These are phyloP conservation scores for Xiphophorus hellerii DNA, from an alignment of 2,113 vertebrate genomes.

Conservation along the genomic window DNA sequence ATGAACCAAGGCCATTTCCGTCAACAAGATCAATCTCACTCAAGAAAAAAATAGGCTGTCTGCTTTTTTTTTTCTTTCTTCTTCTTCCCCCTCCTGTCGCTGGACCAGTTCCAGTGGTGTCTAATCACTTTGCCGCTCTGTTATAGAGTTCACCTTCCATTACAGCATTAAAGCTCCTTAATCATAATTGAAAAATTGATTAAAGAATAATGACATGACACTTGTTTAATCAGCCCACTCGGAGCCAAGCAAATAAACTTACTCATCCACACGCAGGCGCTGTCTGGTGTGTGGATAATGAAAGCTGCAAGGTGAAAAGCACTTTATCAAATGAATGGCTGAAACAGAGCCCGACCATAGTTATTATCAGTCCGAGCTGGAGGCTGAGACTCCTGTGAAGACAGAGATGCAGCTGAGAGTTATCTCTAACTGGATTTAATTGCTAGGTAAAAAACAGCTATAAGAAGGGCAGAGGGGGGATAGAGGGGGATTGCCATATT, in stretches of 20 bases:
- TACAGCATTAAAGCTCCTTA: slow-evolving; percentile 23
- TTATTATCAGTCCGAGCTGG: slow-evolving; percentile 77
- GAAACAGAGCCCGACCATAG: slow-evolving; percentile 68
- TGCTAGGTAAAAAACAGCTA: slow-evolving; percentile 66
- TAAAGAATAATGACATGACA: slow-evolving; percentile 64
- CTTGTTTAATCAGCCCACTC: slow-evolving; percentile 64
- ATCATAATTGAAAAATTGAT: slow-evolving; percentile 67
- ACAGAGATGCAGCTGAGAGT: slow-evolving; percentile 74
- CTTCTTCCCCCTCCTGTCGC: slow-evolving; percentile 20
- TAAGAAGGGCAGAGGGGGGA: slow-evolving; percentile 65
- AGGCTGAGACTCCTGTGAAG: slow-evolving; percentile 76
- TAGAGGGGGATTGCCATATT: slow-evolving; percentile 78
- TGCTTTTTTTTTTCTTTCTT: neutral
- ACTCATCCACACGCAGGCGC: slow-evolving; percentile 30
- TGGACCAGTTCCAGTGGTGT: slow-evolving; percentile 50
- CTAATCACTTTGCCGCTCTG: slow-evolving; percentile 40
- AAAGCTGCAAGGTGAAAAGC: slow-evolving; percentile 74
- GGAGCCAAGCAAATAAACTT: slow-evolving; percentile 43
- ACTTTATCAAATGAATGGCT: slow-evolving; percentile 80
- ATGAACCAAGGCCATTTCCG: slow-evolving; percentile 74
- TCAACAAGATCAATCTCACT: slow-evolving; percentile 74
- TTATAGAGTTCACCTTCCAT: slow-evolving; percentile 58
- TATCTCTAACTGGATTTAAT: slow-evolving; percentile 83
- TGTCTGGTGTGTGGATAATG: slow-evolving; percentile 65
- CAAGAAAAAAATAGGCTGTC: slow-evolving; percentile 41